These are phyloP conservation scores for Euphysa ruthae DNA, from an alignment of 30 jellyfish, hydroid and myxozoan genomes.

Conservation along the genomic window DNA sequence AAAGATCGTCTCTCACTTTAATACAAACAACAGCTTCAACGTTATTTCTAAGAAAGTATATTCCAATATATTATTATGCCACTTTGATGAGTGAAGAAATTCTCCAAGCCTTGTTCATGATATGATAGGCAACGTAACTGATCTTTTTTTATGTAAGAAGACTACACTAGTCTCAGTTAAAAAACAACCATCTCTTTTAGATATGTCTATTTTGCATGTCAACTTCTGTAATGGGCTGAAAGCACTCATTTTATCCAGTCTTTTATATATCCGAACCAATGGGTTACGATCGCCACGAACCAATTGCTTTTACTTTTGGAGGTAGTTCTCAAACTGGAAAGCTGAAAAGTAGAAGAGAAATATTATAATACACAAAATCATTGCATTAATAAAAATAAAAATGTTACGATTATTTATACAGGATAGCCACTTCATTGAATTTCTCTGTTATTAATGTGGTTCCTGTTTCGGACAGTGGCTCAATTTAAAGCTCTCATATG, in stretches of 20 bases:
- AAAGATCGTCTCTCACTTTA: background rate
- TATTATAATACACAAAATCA: background rate
- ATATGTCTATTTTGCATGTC: background rate
- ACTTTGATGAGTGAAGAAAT: constrained; percentile 5
- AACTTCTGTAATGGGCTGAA: background rate
- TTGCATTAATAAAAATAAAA: too few relatives aligned
- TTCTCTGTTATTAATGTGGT: too few relatives aligned
- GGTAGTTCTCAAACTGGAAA: background rate
- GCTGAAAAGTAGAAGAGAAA: background rate
- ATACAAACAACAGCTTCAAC: background rate
- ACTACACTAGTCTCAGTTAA: constrained; percentile 6
- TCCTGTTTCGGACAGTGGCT: too few relatives aligned
- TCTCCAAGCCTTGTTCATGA: background rate
- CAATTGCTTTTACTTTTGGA: constrained; percentile 3
- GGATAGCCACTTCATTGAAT: too few relatives aligned
- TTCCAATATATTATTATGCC: constrained; percentile 1
- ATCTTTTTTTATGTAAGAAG: background rate
- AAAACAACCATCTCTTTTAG: background rate
- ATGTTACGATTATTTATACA: too few relatives aligned
- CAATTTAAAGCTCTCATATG: too few relatives aligned
- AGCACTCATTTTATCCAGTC: constrained; percentile 1
- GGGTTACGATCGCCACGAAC: background rate
- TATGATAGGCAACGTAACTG: constrained; percentile 1
- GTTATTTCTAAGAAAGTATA: background rate
- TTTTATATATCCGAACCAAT: constrained; percentile 2